A percentile compares a stretch with the other conserved stretches of the same genome.
phyloP scores from a whole-genome alignment of 2,888 invertebrate species.

The Drosophila putrida region DNA sequence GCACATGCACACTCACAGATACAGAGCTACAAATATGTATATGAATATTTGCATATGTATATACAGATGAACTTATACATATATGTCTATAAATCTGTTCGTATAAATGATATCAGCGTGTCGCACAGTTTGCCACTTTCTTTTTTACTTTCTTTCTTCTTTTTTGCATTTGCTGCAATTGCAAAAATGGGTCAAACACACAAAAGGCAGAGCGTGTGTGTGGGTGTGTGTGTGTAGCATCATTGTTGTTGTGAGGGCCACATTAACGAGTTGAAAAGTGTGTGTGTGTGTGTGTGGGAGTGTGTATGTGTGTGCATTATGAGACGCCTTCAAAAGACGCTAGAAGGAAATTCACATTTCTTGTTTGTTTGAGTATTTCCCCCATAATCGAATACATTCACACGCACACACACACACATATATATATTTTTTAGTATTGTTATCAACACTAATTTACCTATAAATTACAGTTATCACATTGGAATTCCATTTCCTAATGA shows the following conservation, averaged over 20 bases:
- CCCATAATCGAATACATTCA: constrained; percentile 2
- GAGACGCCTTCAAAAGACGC: constrained; percentile 49
- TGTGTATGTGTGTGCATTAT: constrained; percentile 22
- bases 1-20: constrained; percentile 9
- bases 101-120: constrained; percentile 25
- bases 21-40: neutral
- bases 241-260: constrained; percentile 49
- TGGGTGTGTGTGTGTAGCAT: constrained; percentile 13
- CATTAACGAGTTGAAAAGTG: constrained; percentile 35
- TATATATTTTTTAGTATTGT: constrained; percentile 1
- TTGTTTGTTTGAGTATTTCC: constrained; percentile 19
- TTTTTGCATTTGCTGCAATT: constrained; percentile 26
- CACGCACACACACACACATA: neutral
- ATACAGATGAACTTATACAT: neutral
- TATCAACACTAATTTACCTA: constrained; percentile 7
- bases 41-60: neutral
- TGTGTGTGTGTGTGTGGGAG: constrained; percentile 12
- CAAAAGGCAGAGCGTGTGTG: constrained; percentile 36
- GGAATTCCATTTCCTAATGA: neutral
- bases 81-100: constrained; percentile 16
- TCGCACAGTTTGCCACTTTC: constrained; percentile 28
- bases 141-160: neutral
- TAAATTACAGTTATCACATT: neutral
- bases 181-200: constrained; percentile 62
- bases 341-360: constrained; percentile 39